Conservation (phyloP, 2,888 invertebrate genomes). For the Patella depressa region DNA sequence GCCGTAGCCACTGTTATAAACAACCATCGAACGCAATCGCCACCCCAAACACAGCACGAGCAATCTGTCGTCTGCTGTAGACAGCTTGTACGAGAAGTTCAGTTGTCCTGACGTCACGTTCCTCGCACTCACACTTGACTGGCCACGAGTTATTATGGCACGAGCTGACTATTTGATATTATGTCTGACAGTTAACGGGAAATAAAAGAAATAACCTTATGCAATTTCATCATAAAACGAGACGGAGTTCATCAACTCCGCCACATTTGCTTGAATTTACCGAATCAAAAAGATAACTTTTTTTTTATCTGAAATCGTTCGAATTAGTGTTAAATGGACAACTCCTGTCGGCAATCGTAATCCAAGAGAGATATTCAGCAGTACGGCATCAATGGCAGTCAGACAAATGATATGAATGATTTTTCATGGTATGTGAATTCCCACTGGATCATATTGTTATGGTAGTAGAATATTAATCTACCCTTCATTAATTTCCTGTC, state of each 20-base stretch:
- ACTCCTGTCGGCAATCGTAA: too few relatives aligned
- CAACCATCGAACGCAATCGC: not conserved
- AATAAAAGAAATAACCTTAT: constrained; percentile 7
- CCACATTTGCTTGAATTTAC: too few relatives aligned
- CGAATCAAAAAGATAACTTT: too few relatives aligned
- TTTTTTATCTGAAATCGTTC: too few relatives aligned
- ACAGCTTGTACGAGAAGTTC: not conserved
- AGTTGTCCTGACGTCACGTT: constrained; percentile 3
- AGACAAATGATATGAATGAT: too few relatives aligned
- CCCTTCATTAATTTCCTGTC: too few relatives aligned
- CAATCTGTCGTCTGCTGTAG: constrained; percentile 5
- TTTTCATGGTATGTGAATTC: too few relatives aligned
- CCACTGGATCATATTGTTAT: too few relatives aligned
- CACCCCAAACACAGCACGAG: constrained; percentile 1
- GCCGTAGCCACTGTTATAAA: not conserved
- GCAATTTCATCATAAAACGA: not conserved
- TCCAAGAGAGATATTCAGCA: too few relatives aligned
- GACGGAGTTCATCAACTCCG: not conserved
- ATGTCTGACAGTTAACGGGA: constrained; percentile 6
- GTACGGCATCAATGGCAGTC: too few relatives aligned
- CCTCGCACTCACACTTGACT: not conserved
- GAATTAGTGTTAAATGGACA: too few relatives aligned
- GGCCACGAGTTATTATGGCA: constrained; percentile 2
- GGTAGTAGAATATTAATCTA: too few relatives aligned
- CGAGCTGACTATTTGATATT: constrained; percentile 7